Conservation (phyloP, 2,888 invertebrate species). For the Hyppa rectilinea region DNA sequence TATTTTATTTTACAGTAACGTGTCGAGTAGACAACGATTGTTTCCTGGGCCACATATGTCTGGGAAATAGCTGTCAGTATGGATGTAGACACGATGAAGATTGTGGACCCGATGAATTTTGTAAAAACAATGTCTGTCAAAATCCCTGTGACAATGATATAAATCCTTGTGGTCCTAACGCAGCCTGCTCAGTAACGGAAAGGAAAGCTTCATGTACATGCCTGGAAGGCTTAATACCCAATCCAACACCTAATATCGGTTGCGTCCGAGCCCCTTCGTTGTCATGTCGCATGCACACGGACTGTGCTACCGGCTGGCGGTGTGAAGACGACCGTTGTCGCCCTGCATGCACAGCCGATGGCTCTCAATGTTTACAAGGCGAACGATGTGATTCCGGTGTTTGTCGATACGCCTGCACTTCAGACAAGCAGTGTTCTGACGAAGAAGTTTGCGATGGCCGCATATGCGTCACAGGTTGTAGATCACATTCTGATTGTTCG, state of each 20-base stretch:
- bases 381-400: conserved; percentile 94
- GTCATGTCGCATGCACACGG: conserved; percentile 94
- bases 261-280: conserved; percentile 95
- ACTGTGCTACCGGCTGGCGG: conserved; percentile 93
- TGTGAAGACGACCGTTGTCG: conserved; percentile 94
- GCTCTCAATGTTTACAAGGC: conserved; percentile 94
- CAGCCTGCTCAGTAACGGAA: conserved; percentile 94
- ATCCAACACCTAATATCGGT: conserved; percentile 96
- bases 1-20: conserved; percentile 91
- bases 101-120: conserved; percentile 96
- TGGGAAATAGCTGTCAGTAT: conserved; percentile 95
- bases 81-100: conserved; percentile 97
- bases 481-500: conserved; percentile 94
- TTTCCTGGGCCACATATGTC: conserved; percentile 97
- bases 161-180: conserved; percentile 96
- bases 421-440: conserved; percentile 96
- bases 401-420: conserved; percentile 95
- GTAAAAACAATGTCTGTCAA: conserved; percentile 94
- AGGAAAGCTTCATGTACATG: conserved; percentile 96
- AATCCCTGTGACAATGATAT: conserved; percentile 93
- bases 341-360: conserved; percentile 94
- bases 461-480: conserved; percentile 95
- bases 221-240: conserved; percentile 94
- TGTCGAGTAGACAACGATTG: conserved; percentile 98
- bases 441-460: conserved; percentile 96